Base-by-base conservation (phyloP, 2,888 invertebrate species). In the Holacanthella duospinosa region DNA sequence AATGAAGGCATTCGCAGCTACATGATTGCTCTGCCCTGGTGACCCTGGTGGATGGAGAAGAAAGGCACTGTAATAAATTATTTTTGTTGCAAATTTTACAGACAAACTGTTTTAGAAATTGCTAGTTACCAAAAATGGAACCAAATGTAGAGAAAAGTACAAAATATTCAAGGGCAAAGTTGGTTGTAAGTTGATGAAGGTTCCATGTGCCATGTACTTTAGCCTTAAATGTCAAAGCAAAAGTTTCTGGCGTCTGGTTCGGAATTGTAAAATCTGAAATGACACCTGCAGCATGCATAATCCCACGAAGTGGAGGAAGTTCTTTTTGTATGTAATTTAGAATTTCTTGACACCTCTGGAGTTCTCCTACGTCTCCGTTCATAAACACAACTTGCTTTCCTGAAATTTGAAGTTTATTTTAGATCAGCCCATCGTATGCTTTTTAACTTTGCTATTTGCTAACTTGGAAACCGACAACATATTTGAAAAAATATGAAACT, bases 21-120 rank as follows among this genome's bases (percentile, higher is more conserved):
- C n/a, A 43, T 68, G 66, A 0, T 66, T 44, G 0, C 66, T 66
- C 29, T 57, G 60, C 1, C 62, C 66, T 24, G 65, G 66, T 2
- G 66, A 24, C 1, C 68, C 68, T 29, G 64, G 48, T 1, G 66
- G 55, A 28, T 62, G 44, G n/a, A 9, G 55, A 3, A 27, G n/a
- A 61, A 16, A 29, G 21, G 2, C 36, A 29, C n/a, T n/a, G n/a
- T n/a, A n/a, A n/a, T n/a, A n/a, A n/a, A n/a, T n/a, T n/a, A 6
- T 55, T 24, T 3, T 24, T 16, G 27, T 61, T 55, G 25, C 28
- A 28, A 27, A n/a, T n/a, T n/a, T n/a, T 36, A 61, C 24, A 2
- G 26, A 26, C 55, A 55, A 16, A n/a, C n/a, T n/a, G n/a, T n/a
- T n/a, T n/a, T n/a, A n/a, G n/a, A n/a, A n/a, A n/a, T n/a, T n/a